phyloP scores from a whole-genome alignment of 2,797 vertebrate genomes.

The Amblyopsis hoosieri region DNA sequence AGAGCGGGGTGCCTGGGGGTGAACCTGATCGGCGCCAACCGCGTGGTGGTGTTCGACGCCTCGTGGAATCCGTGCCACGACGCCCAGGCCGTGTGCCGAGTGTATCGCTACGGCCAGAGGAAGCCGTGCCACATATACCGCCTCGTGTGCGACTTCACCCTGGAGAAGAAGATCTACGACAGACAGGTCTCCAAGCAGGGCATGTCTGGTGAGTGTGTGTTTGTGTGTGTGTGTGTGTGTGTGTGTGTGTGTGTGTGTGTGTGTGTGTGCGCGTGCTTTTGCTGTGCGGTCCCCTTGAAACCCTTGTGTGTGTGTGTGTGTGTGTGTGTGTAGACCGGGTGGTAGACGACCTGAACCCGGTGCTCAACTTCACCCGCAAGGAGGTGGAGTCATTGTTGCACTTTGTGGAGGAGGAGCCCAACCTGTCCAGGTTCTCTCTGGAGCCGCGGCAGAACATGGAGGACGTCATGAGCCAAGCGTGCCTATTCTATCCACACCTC shows the following conservation, averaged over 20 bases:
- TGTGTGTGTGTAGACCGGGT: slow-evolving; percentile 78
- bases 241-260: not conserved
- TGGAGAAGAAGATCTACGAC: slow-evolving; percentile 99
- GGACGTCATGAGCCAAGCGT: slow-evolving; percentile 85
- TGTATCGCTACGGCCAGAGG: slow-evolving; percentile 96
- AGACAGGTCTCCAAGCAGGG: slow-evolving; percentile 98
- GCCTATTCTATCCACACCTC: slow-evolving; percentile 88
- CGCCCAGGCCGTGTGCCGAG: slow-evolving; percentile 95
- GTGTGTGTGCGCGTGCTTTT: not conserved
- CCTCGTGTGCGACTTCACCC: slow-evolving; percentile 94
- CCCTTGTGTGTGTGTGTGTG: not conserved
- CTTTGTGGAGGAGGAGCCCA: slow-evolving; percentile 94
- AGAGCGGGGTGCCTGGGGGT: slow-evolving; percentile 98
- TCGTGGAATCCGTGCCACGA: slow-evolving; percentile 99
- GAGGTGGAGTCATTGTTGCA: slow-evolving; percentile 98
- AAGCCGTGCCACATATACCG: slow-evolving; percentile 97
- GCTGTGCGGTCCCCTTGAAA: not conserved
- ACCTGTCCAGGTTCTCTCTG: slow-evolving; percentile 69
- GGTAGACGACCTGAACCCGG: slow-evolving; percentile 96
- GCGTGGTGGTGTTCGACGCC: slow-evolving; percentile 96
- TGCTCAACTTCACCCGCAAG: slow-evolving; percentile 94
- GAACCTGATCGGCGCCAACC: slow-evolving; percentile 96
- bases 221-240: not conserved
- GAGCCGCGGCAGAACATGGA: slow-evolving; percentile 77
- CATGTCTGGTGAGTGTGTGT: slow-evolving; percentile 90